These are phyloP conservation scores for Periphyllus acericola DNA, from an alignment of 2,888 invertebrate genomes.

Conservation along the genomic window DNA sequence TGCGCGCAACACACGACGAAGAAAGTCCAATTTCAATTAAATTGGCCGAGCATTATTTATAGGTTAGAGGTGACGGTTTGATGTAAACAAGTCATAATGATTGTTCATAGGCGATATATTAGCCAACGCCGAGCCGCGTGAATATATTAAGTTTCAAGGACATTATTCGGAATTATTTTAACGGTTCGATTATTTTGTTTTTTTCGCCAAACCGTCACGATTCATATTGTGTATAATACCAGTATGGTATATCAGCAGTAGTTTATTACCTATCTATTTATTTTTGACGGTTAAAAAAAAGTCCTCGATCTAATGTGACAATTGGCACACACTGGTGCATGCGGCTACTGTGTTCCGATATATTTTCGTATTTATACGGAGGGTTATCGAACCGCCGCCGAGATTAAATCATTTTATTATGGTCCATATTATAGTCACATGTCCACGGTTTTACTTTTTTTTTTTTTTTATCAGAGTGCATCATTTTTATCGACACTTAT, in stretches of 20 bases:
- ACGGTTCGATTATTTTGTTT: not conserved
- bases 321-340: not conserved
- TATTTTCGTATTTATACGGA: not conserved
- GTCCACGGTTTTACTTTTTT: slow-evolving; percentile 2
- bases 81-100: slow-evolving; percentile 10
- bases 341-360: not conserved
- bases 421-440: slow-evolving; percentile 25
- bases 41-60: not conserved
- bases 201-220: not conserved
- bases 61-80: slow-evolving; percentile 8
- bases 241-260: not conserved
- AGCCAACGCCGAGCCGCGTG: not conserved
- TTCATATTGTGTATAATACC: not conserved
- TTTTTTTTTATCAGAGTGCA: slow-evolving; percentile 27
- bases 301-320: not conserved
- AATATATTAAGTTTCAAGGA: slow-evolving; percentile 22
- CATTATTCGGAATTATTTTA: slow-evolving; percentile 14
- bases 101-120: not conserved
- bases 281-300: not conserved
- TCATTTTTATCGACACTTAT: slow-evolving; percentile 40
- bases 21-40: slow-evolving; percentile 40
- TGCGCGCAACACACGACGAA: not conserved
- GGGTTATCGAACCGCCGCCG: slow-evolving; percentile 47
- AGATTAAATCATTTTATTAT: slow-evolving; percentile 34
- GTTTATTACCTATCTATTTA: not conserved